Evolutionary conservation across 2,113 vertebrate genomes (phyloP), one percentile per base, ranked within the genome.

Genomic region (Eublepharis macularius): DNA sequence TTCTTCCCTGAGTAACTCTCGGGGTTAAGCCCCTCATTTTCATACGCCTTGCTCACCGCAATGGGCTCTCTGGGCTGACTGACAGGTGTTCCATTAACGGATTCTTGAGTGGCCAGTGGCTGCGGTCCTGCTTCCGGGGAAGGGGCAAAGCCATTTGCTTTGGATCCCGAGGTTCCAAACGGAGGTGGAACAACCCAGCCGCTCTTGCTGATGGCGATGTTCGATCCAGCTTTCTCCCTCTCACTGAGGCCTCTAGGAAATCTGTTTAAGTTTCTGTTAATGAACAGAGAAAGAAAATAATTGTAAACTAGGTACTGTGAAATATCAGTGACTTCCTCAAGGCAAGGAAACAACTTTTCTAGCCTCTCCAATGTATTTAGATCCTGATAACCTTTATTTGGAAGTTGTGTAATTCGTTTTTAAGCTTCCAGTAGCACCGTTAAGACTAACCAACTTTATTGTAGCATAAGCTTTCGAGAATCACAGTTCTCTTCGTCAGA

Each of bases 231-330:
- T 24, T 75, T 86, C 75, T 93, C 94, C 76, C 69, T 88, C 83
- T 87, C 45, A 0, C 70, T 17, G 19, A 81, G 47, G 80, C 65
- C 51, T 72, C 88, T 92, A 90, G 95, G 90, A 87, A 94, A 85
- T 54, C 76, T 94, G 91, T 41, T 80, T 82, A 93, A 92, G 84
- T 90, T 94, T 82, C 72, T 79, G 45, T 2, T 83, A 86, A 89
- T 29, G 60, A 5, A 8, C 13, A 63, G 45, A 6, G 57, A 32
- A 16, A 10, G 36, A 63, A 47, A 29, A 2, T 7, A 6, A 4
- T 47, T 85, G 77, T 70, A 41, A 73, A 36, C n/a, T 21, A 13
- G 32, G 63, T 26, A 3, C 12, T 12, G 43, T n/a, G 60, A n/a
- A 66, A 45, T 8, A 43, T 9, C 45, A 29, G 16, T 14, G 11